Evolutionary conservation across 2,797 vertebrate genomes (phyloP).

Genomic region (Remorina albescens): DNA sequence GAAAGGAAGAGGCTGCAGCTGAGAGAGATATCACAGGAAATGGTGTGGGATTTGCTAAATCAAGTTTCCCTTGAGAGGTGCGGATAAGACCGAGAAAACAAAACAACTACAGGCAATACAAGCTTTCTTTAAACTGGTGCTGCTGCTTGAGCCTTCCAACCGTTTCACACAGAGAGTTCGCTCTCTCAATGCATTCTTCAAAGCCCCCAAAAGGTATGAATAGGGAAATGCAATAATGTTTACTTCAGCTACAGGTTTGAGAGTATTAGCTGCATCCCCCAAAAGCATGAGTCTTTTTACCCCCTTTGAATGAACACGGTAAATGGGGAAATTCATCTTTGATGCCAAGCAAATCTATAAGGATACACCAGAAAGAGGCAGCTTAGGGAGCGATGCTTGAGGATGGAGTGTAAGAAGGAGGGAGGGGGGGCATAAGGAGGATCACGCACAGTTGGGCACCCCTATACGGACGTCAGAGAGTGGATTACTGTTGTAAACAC

Average conservation of each 20-base stretch:
- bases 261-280: constrained; percentile 26
- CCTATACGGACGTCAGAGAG: constrained; percentile 52
- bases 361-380: constrained; percentile 47
- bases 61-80: constrained; percentile 50
- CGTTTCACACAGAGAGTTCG: constrained; percentile 33
- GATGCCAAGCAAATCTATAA: constrained; percentile 35
- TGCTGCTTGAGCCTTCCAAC: constrained; percentile 53
- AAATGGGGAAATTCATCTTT: constrained; percentile 43
- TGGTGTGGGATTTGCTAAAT: constrained; percentile 65
- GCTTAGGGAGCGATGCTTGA: constrained; percentile 35
- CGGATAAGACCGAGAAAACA: constrained; percentile 60
- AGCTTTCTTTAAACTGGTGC: constrained; percentile 45
- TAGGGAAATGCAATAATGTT: constrained; percentile 14
- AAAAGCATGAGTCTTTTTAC: constrained; percentile 25
- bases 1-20: constrained; percentile 40
- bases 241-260: constrained; percentile 45
- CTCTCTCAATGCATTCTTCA: not conserved
- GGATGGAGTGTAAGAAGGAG: constrained; percentile 25
- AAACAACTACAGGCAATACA: constrained; percentile 68
- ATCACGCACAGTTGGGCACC: constrained; percentile 57
- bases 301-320: constrained; percentile 46
- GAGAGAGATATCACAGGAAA: constrained; percentile 59
- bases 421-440: constrained; percentile 41
- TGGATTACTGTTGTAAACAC: constrained; percentile 67
- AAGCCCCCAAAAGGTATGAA: constrained; percentile 33